Evolutionary conservation across 2,888 invertebrate genomes (phyloP), one percentile per base, ranked within the genome.

Genomic region (Thera britannica): DNA sequence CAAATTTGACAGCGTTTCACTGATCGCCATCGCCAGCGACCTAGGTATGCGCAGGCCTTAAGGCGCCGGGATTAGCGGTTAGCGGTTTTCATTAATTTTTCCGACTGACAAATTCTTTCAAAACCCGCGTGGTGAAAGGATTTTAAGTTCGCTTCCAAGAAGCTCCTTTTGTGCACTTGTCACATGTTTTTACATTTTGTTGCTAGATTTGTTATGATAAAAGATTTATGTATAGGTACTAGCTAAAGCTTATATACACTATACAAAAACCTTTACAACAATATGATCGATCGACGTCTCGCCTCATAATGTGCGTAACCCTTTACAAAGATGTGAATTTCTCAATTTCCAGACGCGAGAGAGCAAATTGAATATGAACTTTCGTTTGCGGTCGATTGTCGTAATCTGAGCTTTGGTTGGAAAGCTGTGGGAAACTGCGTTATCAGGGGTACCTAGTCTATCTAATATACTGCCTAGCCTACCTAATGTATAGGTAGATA

Each of bases 281-380:
- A 63, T 11, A 35, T 55, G 60, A 66, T 60, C 63, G 57, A 66
- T 66, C 59, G 57, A 60, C 55, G 66, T 52, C 57, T 64, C n/a
- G 44, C 12, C 38, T 48, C 49, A 65, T 63, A 52, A 60, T 68
- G 70, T 72, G 72, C 66, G 69, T 61, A 62, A 9, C 52, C 56
- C 70, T 63, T 72, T 66, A 72, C 75, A 80, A 81, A 80, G 77
- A 85, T 79, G 82, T 77, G 79, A 83, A 83, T 62, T 69, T 86
- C 83, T 79, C 68, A 68, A 66, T 86, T 84, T 86, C 82, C 76
- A 84, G 74, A 76, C 71, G 76, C 72, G 68, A 77, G 78, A 79
- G 78, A 75, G 81, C 79, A 83, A 86, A 88, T 88, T 88, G 85
- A 86, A 88, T 86, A 84, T 84, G 84, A 83, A 85, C 86, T 87